Percentiles rank a stretch among this genome's conserved stretches.
These are phyloP conservation scores for Seriola aureovittata DNA, from an alignment of 2,113 vertebrate species.

Conservation along the genomic window DNA sequence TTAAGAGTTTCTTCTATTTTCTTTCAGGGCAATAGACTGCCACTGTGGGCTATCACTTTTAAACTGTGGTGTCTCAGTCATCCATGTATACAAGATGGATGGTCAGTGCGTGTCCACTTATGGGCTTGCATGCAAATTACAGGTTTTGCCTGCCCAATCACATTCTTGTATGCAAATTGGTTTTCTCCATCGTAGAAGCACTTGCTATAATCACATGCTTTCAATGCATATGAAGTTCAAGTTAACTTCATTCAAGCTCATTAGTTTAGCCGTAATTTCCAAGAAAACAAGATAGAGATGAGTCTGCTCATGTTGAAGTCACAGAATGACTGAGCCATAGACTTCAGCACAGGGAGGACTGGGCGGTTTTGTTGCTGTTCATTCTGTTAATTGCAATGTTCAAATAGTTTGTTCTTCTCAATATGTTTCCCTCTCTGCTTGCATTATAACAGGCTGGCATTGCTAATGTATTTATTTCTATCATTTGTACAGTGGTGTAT, in stretches of 20 bases:
- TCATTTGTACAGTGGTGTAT: not conserved
- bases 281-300: not conserved
- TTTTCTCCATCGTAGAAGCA: not conserved
- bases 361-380: not conserved
- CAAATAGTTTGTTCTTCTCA: not conserved
- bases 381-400: not conserved
- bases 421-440: not conserved
- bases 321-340: not conserved
- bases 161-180: slow-evolving; percentile 33
- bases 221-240: not conserved
- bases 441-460: not conserved
- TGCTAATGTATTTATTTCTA: not conserved
- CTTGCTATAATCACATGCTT: not conserved
- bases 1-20: not conserved
- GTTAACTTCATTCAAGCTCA: not conserved
- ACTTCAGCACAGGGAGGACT: not conserved
- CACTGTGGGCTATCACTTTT: slow-evolving; percentile 14
- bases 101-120: slow-evolving; percentile 1
- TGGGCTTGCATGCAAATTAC: slow-evolving; percentile 54
- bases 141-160: slow-evolving; percentile 19
- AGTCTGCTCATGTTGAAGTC: too few species aligned
- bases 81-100: slow-evolving; percentile 54
- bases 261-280: not conserved
- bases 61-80: slow-evolving; percentile 19
- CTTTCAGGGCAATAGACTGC: not conserved